Conservation (phyloP, 2,797 vertebrate genomes). For the Lepilemur ruficaudatus region DNA sequence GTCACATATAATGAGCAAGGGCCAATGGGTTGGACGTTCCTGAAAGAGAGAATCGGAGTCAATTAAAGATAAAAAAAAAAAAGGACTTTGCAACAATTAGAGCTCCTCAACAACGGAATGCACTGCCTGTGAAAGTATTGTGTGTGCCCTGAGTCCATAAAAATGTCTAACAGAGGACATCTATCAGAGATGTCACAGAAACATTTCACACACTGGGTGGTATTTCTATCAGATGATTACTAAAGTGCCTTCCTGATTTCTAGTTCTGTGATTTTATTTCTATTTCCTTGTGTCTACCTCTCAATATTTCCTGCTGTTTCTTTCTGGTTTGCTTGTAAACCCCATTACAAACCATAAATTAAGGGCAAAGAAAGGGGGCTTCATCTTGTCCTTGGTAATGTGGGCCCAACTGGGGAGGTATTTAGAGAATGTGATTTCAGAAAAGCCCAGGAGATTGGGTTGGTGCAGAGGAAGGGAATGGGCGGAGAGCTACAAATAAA, state of each 20-base stretch:
- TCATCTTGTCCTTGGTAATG: not conserved
- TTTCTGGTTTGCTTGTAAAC: not conserved
- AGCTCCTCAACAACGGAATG: not conserved
- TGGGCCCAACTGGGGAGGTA: not conserved
- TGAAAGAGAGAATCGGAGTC: not conserved
- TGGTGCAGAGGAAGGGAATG: not conserved
- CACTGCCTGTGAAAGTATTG: not conserved
- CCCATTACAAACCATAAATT: not conserved
- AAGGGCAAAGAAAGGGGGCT: slow-evolving; percentile 4
- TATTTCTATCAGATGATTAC: not conserved
- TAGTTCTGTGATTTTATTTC: slow-evolving; percentile 2
- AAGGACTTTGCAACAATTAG: not conserved
- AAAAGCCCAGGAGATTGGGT: not conserved
- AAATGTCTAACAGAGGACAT: not conserved
- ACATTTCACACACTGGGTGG: not conserved
- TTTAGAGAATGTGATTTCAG: slow-evolving; percentile 10
- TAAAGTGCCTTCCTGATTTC: not conserved
- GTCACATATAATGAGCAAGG: not conserved
- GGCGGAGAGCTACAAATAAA: slow-evolving; percentile 34
- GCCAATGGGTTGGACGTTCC: not conserved
- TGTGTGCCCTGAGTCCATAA: not conserved
- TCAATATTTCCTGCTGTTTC: not conserved
- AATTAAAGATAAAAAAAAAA: not conserved
- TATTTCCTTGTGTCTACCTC: not conserved
- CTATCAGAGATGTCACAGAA: not conserved